Conservation (phyloP, 2,888 invertebrate species). For the Xanthorhoe designata region DNA sequence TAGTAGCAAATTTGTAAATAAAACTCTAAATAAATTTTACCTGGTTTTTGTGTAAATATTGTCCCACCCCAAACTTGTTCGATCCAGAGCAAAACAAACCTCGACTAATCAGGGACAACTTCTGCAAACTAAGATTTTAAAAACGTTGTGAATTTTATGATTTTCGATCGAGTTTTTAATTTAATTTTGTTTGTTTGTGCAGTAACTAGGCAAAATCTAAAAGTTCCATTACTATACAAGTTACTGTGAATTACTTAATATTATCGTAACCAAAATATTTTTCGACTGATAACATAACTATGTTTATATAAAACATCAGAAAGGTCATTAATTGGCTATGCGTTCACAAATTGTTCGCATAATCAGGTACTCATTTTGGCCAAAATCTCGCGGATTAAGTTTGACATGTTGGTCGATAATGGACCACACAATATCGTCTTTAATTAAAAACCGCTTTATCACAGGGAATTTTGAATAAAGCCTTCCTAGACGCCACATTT, state of each 20-base stretch:
- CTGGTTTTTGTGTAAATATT: constrained; percentile 2
- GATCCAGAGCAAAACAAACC: constrained; percentile 73
- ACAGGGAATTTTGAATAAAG: constrained; percentile 5
- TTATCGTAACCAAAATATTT: not conserved
- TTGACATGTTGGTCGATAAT: constrained; percentile 29
- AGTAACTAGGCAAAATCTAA: too few species aligned
- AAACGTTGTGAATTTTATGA: constrained; percentile 22
- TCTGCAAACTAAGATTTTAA: constrained; percentile 60
- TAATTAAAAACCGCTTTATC: constrained; percentile 32
- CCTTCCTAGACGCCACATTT: constrained; percentile 9
- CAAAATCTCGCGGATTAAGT: constrained; percentile 30
- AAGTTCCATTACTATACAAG: too few species aligned
- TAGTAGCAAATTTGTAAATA: too few species aligned
- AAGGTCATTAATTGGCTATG: constrained; percentile 10
- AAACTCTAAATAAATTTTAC: not conserved
- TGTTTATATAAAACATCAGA: too few species aligned
- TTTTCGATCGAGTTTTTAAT: not conserved
- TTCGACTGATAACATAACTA: not conserved
- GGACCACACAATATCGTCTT: constrained; percentile 33
- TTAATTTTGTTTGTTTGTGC: not conserved
- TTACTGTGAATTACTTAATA: too few species aligned
- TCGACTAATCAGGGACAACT: constrained; percentile 71
- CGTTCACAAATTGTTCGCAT: constrained; percentile 26
- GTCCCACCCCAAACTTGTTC: constrained; percentile 70
- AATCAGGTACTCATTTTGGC: constrained; percentile 28